Base-by-base conservation (phyloP, 92 coral and sea anemone genomes). In the Phenganax marumi region DNA sequence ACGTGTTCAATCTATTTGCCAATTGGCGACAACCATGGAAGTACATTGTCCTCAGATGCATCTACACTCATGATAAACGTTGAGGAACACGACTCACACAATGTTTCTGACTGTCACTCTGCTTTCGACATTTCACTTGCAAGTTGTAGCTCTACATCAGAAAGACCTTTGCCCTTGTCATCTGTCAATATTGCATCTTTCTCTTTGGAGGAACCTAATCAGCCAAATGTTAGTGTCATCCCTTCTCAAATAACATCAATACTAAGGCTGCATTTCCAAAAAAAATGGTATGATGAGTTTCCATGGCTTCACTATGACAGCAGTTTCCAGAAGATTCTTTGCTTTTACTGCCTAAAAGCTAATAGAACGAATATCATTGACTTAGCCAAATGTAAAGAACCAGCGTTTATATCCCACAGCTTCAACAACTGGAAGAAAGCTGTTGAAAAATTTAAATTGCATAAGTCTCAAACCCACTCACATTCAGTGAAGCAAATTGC, bases 371-470 rank as follows among this genome's bases (percentile, higher is more conserved):
- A 26, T 8, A 8, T 61, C 17, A 61, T 26, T 7, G 68, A 61
- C 22, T 61, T 61, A 61, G 68, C 68, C 68, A 8, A 16, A 61
- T 61, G 68, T 61, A 8, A 61, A 61, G 68, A 61, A 16, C 68
- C 68, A 54, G 60, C n/a, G n/a, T n/a, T n/a, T n/a, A n/a, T n/a
- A n/a, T n/a, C n/a, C n/a, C n/a, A n/a, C n/a, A 26, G 68, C 22
- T 61, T 61, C n/a, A 16, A 61, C 68, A 61, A 61, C 68, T 61
- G 68, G 68, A 61, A 61, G 68, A 61, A 61, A 26, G 68, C 68
- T 61, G 22, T 7, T 61, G 68, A 61, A 61, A 61, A 61, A 26
- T 61, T 61, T 61, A 61, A 61, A 7, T 61, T n/a, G n/a, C 68
- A 61, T 16, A 61, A 17, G 68, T 61, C 68, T 17, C 68, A 26